Conservation (phyloP, 2,888 invertebrate species). For the Nomada ruficornis region DNA sequence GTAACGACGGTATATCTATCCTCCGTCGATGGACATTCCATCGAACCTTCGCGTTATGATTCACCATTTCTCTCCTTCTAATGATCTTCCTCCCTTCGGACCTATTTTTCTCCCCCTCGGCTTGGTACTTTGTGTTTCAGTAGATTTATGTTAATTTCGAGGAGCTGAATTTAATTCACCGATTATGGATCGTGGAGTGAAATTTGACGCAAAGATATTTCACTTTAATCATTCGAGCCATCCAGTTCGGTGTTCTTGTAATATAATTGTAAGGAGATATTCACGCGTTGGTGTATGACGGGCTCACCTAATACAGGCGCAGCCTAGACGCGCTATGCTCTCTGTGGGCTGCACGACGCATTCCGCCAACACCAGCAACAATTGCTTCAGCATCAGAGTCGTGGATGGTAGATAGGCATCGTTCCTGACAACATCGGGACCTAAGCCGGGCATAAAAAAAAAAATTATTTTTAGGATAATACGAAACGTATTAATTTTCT, state of each 20-base stretch:
- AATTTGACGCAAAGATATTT: not conserved
- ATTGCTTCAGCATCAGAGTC: conserved; percentile 93
- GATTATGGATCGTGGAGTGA: too few relatives aligned
- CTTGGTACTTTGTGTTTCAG: not conserved
- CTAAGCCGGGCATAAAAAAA: conserved; percentile 51
- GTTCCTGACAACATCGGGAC: conserved; percentile 76
- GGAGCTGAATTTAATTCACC: too few relatives aligned
- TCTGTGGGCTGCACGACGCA: conserved; percentile 96
- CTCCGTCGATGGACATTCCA: conserved; percentile 63
- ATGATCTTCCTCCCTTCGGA: not conserved
- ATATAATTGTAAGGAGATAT: not conserved
- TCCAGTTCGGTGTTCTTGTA: not conserved
- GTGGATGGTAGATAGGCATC: conserved; percentile 83
- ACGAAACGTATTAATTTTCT: not conserved
- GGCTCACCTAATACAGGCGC: conserved; percentile 91
- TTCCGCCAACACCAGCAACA: conserved; percentile 94
- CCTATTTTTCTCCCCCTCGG: not conserved
- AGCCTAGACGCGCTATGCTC: conserved; percentile 95
- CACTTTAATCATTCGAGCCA: not conserved
- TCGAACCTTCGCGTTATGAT: conserved; percentile 56
- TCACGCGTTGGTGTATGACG: not conserved
- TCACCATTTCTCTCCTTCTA: conserved; percentile 39
- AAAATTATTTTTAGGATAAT: conserved; percentile 44
- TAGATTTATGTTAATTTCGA: not conserved
- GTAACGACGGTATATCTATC: conserved; percentile 66